Base-by-base conservation (phyloP, 2,113 vertebrate genomes). In the Dicaeum eximium region DNA sequence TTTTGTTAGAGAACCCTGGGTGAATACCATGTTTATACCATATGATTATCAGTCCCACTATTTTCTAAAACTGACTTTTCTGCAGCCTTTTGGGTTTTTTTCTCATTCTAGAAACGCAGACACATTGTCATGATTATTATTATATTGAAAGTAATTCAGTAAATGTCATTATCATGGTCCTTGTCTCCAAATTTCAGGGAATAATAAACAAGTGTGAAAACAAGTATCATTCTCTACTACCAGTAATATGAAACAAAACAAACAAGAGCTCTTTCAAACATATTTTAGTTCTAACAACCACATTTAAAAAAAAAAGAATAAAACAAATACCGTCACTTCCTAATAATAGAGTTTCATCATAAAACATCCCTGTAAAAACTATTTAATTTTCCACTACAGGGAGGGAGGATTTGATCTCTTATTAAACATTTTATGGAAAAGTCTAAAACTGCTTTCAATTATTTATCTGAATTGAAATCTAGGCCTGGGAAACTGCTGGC, bases 351-450 rank as follows among this genome's bases (percentile, higher is more conserved):
- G 65, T 87, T 96, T 90, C 91, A 95, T 94, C 81, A 82, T 97
- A 96, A 98, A 97, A 94, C 66, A 96, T 80, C 95, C 82, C 82
- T 87, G 28, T 98, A 97, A 97, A 98, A 98, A 96, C 97, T 97
- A 97, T 96, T 98, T 98, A 98, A 98, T 98, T 98, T 97, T 97
- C 96, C 67, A 95, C 93, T 95, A 82, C 88, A 88, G 88, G 88
- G 95, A 97, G 75, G 80, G 81, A 98, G 95, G 88, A 91, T 94
- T 96, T 98, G 97, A 97, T 98, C 96, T 97, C 97, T 98, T 98
- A 97, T 97, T 98, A 97, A 98, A 97, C 97, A 98, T 97, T 98
- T 98, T 97, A 98, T 98, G 90, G 96, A 97, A 98, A 98, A 97
- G 96, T 96, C 97, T 97, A 96, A 97, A 97, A 97, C 92, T 97